Conservation (phyloP, 2,113 vertebrate genomes). For the Halichoeres trimaculatus region DNA sequence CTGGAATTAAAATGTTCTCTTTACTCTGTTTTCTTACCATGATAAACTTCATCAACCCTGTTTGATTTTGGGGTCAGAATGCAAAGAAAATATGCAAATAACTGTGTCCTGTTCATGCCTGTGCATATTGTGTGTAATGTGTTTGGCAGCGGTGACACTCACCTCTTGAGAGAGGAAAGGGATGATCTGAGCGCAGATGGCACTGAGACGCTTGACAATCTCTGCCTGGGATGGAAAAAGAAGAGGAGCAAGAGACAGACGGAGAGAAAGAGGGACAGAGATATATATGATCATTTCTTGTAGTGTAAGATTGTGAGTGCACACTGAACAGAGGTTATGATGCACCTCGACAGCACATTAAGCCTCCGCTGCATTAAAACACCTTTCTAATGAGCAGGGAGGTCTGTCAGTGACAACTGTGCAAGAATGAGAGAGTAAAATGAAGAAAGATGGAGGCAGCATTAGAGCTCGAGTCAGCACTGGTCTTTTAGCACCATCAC, state of each 20-base stretch:
- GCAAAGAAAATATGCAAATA: slow-evolving; percentile 10
- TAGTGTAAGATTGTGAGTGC: slow-evolving; percentile 40
- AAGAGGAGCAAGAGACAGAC: slow-evolving; percentile 14
- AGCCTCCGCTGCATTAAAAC: slow-evolving; percentile 43
- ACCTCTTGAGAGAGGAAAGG: slow-evolving; percentile 97
- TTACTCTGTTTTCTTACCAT: neutral
- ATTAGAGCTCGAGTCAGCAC: slow-evolving; percentile 34
- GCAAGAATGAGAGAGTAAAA: neutral
- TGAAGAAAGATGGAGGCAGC: slow-evolving; percentile 20
- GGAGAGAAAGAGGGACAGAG: slow-evolving; percentile 40
- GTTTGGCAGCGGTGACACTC: slow-evolving; percentile 66
- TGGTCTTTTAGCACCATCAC: slow-evolving; percentile 58
- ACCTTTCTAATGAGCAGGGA: slow-evolving; percentile 34
- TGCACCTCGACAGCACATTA: slow-evolving; percentile 57
- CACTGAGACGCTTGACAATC: slow-evolving; percentile 94
- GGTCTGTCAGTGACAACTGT: slow-evolving; percentile 16
- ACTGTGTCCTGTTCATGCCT: slow-evolving; percentile 7
- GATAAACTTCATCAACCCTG: neutral
- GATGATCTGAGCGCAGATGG: slow-evolving; percentile 93
- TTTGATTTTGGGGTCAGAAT: neutral
- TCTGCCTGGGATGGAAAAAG: slow-evolving; percentile 84
- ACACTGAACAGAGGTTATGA: slow-evolving; percentile 46
- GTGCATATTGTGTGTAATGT: slow-evolving; percentile 30
- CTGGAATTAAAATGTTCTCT: neutral
- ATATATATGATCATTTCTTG: slow-evolving; percentile 40